phyloP scores from a whole-genome alignment of 2,797 vertebrate genomes.

The Meda fulgida region DNA sequence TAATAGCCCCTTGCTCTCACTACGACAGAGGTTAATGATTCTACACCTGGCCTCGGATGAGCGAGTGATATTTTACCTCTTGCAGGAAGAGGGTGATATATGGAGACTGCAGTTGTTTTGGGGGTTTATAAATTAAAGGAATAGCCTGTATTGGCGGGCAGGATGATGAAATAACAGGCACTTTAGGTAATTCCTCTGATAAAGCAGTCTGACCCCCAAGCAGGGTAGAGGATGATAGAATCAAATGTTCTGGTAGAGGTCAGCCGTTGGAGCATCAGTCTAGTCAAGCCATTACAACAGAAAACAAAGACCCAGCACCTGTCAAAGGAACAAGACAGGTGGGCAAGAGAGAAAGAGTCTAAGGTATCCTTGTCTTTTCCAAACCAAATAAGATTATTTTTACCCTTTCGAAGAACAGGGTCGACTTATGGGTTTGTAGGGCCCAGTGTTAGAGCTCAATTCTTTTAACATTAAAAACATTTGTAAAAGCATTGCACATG shows the following conservation, averaged over 20 bases:
- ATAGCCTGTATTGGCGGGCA: constrained; percentile 85
- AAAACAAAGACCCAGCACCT: constrained; percentile 58
- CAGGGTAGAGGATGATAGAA: constrained; percentile 82
- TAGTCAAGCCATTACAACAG: constrained; percentile 78
- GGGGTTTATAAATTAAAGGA: constrained; percentile 92
- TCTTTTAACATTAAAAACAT: not conserved
- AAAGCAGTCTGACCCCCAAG: constrained; percentile 86
- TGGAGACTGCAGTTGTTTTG: constrained; percentile 85
- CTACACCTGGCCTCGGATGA: constrained; percentile 81
- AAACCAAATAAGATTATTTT: constrained; percentile 42
- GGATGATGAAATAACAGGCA: constrained; percentile 97
- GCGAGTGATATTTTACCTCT: constrained; percentile 83
- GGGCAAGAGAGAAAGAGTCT: constrained; percentile 2
- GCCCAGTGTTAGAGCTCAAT: not conserved
- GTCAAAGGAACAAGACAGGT: constrained; percentile 64
- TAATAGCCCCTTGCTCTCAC: constrained; percentile 72
- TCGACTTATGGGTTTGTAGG: not conserved
- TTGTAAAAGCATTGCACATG: not conserved
- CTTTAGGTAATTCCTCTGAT: constrained; percentile 97
- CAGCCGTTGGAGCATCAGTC: constrained; percentile 89
- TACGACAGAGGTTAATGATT: constrained; percentile 80
- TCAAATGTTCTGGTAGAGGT: constrained; percentile 87
- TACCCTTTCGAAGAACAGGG: constrained; percentile 39
- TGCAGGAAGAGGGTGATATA: constrained; percentile 83
- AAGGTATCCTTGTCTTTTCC: constrained; percentile 40